Evolutionary conservation across 2,797 vertebrate species (phyloP).

Genomic region (Smutsia temminckii): DNA sequence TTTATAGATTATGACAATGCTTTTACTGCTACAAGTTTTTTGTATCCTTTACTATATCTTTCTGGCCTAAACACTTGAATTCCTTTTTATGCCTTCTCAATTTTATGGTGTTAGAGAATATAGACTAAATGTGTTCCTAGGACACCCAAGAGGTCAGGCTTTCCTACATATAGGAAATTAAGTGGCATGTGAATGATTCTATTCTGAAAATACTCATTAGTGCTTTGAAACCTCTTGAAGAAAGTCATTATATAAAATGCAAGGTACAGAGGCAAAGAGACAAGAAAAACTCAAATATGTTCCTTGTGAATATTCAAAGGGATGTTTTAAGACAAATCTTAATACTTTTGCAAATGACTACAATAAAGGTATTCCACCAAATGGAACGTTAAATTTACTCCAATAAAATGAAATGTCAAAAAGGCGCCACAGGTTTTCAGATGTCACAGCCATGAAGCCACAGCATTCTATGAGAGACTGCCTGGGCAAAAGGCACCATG

Average conservation of each 20-base stretch:
- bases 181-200: background rate
- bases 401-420: background rate
- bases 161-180: background rate
- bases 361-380: background rate
- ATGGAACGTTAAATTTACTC: background rate
- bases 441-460: background rate
- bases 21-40: background rate
- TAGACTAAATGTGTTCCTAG: background rate
- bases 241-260: background rate
- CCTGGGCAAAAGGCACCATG: background rate
- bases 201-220: background rate
- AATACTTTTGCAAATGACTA: constrained; percentile 5
- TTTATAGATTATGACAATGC: background rate
- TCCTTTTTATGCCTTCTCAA: background rate
- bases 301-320: background rate
- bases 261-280: background rate
- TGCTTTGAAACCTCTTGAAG: background rate
- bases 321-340: background rate
- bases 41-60: background rate
- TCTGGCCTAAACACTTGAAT: background rate
- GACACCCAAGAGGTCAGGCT: background rate
- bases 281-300: background rate
- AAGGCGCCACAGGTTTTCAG: background rate
- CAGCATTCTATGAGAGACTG: background rate
- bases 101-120: background rate